These are phyloP conservation scores for Baryphthengus martii DNA, from an alignment of 2,113 vertebrate species.

Conservation along the genomic window DNA sequence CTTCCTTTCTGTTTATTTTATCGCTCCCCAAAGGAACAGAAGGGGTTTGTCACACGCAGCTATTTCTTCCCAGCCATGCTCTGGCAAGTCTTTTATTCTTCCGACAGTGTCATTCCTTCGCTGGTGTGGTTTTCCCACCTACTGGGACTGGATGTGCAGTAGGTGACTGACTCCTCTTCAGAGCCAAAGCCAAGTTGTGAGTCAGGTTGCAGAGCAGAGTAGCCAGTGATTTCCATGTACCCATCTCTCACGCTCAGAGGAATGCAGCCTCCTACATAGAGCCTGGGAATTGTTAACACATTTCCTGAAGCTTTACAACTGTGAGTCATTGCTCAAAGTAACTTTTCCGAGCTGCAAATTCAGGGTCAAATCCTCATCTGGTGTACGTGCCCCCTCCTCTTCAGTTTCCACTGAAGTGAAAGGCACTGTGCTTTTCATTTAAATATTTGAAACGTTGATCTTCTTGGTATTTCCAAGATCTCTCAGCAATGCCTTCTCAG, in stretches of 20 bases:
- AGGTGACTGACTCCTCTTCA: not conserved
- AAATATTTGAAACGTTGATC: not conserved
- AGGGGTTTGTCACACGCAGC: not conserved
- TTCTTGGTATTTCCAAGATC: not conserved
- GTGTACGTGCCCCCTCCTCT: not conserved
- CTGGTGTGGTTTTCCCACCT: conserved; percentile 8
- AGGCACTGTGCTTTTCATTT: not conserved
- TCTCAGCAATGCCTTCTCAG: not conserved
- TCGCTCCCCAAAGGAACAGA: not conserved
- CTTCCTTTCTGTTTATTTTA: conserved; percentile 16
- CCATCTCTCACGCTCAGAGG: conserved; percentile 7
- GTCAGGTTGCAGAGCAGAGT: not conserved
- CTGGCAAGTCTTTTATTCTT: not conserved
- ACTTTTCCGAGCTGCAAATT: conserved; percentile 3
- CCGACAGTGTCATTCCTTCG: rapidly evolving
- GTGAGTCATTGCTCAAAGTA: conserved; percentile 47
- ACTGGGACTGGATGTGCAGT: conserved; percentile 31
- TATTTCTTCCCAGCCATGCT: conserved; percentile 1
- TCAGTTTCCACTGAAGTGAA: conserved; percentile 5
- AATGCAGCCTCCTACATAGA: conserved; percentile 55
- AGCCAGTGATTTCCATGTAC: conserved; percentile 24
- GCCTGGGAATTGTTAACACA: conserved; percentile 48
- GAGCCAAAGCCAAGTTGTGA: conserved; percentile 51
- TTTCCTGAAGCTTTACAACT: conserved; percentile 51
- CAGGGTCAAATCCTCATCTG: conserved; percentile 26